phyloP scores from a whole-genome alignment of 2,113 vertebrate genomes.

The Pseudorasbora parva region DNA sequence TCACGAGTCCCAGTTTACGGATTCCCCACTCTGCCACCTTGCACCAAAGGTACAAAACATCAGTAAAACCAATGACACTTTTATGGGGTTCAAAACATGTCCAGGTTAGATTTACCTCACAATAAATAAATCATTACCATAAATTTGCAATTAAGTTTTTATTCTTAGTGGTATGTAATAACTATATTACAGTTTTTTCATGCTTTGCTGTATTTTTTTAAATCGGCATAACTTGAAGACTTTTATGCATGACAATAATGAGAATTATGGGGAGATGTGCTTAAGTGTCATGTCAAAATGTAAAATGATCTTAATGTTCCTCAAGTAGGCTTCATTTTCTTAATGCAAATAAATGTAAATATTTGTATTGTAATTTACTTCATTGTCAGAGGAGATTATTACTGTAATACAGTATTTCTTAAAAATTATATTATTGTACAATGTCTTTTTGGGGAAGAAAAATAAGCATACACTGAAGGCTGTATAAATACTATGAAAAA shows the following conservation, averaged over 20 bases:
- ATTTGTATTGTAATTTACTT: neutral
- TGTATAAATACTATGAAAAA: neutral
- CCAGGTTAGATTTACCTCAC: neutral
- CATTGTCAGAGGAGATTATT: neutral
- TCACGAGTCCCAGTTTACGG: slow-evolving; percentile 90
- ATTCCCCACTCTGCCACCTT: slow-evolving; percentile 96
- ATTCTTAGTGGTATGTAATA: neutral
- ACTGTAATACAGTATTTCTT: neutral
- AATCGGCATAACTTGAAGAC: neutral
- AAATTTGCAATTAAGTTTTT: neutral
- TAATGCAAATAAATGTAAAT: neutral
- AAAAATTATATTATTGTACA: neutral
- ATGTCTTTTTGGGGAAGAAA: no score
- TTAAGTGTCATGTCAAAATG: neutral
- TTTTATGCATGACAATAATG: neutral
- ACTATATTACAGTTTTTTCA: neutral
- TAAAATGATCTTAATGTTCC: no score
- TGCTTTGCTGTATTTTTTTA: neutral
- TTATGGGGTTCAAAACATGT: neutral
- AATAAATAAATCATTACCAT: no score
- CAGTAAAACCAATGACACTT: neutral
- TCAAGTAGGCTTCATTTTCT: no score
- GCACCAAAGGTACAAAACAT: neutral
- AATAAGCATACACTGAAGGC: neutral
- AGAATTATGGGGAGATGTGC: neutral